A percentile compares a stretch with the other conserved stretches of the same genome.
phyloP scores from a whole-genome alignment of 2,888 invertebrate species.

The Drosophila seclusa region DNA sequence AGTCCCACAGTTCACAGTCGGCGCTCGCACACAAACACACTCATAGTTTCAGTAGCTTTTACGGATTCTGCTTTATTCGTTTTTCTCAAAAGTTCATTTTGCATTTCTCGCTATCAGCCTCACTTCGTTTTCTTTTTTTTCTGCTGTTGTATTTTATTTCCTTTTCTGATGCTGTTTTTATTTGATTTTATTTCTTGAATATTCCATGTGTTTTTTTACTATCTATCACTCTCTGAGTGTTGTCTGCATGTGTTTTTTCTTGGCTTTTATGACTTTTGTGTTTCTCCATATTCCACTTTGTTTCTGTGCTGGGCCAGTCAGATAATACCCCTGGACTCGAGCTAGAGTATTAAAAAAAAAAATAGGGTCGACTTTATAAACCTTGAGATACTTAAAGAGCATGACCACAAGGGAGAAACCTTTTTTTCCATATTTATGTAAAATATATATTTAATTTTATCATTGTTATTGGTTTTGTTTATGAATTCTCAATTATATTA shows the following conservation, averaged over 20 bases:
- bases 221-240: slow-evolving; percentile 10
- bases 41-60: slow-evolving; percentile 22
- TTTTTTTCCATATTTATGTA: neutral
- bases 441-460: neutral
- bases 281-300: slow-evolving; percentile 34
- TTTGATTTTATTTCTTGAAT: slow-evolving; percentile 63
- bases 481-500: neutral
- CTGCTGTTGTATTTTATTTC: slow-evolving; percentile 9
- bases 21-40: neutral
- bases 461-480: neutral
- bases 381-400: neutral
- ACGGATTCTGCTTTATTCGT: slow-evolving; percentile 17
- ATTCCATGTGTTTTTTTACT: slow-evolving; percentile 27
- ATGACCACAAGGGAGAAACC: neutral
- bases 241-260: slow-evolving; percentile 18
- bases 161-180: slow-evolving; percentile 39
- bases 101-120: slow-evolving; percentile 55
- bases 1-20: slow-evolving; percentile 6
- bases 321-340: slow-evolving; percentile 3
- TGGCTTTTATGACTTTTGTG: slow-evolving; percentile 51
- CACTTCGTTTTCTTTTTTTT: slow-evolving; percentile 20
- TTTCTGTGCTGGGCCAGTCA: slow-evolving; percentile 1
- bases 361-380: neutral
- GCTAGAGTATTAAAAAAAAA: slow-evolving; percentile 6
- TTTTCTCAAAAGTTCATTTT: slow-evolving; percentile 60